Evolutionary conservation across 2,888 invertebrate genomes (phyloP), one percentile per base, ranked within the genome.

Genomic region (Philaethria dido): DNA sequence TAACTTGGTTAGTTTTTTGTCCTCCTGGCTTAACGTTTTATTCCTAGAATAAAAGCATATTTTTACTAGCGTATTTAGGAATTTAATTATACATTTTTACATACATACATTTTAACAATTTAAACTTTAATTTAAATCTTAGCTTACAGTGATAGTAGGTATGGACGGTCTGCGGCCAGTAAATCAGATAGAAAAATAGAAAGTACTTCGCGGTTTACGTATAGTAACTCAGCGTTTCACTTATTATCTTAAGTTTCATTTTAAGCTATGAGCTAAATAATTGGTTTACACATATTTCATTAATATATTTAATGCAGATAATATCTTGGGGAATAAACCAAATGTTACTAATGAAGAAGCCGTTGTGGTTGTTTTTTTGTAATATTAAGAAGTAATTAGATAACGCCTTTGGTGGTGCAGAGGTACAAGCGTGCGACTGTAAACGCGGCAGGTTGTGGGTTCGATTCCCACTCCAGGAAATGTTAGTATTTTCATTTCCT

Each of bases 121-220:
- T 22, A 18, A 5, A n/a, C 13, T 44, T 29, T 14, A 18, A 4
- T 18, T 13, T 8, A 16, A 60, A 45, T 18, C 45, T 33, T 9
- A 60, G 13, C 6, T 45, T 29, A 13, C 3, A 16, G 3, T 8
- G 11, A 42, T 8, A 62, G 39, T n/a, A 18, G 20, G n/a, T 29
- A 33, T 25, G 18, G 44, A 18, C 8, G 8, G 60, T n/a, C 25
- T 16, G 33, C 14, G 29, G 45, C 45, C 29, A 44, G 44, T 45
- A 44, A 60, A 45, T 60, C 45, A 60, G 60, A 60, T 60, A 60
- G 45, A 29, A 45, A 18, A 60, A 29, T 60, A 60, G 60, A 60
- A 60, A 60, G 60, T 57, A 42, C 57, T 42, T 13, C 18, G 45
- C 45, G 60, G 45, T 60, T 60, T 45, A 45, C 18, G 33, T 3